Evolutionary conservation across 2,113 vertebrate species (phyloP), one percentile per base, ranked within the genome.

Genomic region (Boulengeromyrus knoepffleri): DNA sequence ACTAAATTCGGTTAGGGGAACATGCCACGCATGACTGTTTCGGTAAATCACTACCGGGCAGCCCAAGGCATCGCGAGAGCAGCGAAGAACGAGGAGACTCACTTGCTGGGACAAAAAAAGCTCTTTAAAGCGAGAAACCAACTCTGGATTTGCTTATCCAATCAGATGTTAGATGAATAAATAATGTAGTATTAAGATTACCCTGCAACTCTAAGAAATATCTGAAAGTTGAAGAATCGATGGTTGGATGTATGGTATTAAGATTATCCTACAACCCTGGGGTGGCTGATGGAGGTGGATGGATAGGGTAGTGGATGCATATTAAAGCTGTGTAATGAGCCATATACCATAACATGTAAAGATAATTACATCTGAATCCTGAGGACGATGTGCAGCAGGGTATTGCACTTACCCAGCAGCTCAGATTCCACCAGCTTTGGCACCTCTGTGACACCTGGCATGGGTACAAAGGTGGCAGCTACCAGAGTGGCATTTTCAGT

Each of bases 401-500:
- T n/a, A 4, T 17, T 27, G 9, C 17, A 86, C 92, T 70, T 91
- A 96, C 96, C 96, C 88, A 95, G 92, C 90, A 95, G 91, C 24
- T 93, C 94, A 0, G 93, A 93, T 49, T 93, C 94, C 89, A 96
- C 96, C 95, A 92, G 90, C 5, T 91, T 93, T 0, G 94, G 93
- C 46, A 91, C 94, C 0, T 95, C 93, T 24, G 95, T 95, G 13
- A 94, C 92, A 0, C 95, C 94, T 3, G 95, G 95, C 95, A 96
- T 96, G 3, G 94, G 96, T 3, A 93, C 93, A 89, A 95, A 96
- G 17, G 94, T 96, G 4, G 92, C 95, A 3, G 94, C 90, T 50
- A 96, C 31, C 9, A 96, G 91, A 42, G 94, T 95, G 50, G 96
- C 93, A 8, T 96, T 74, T 24, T 90, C 87, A 24, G 93, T 21